Evolutionary conservation across 1,140 invertebrate genomes (phyloP).

Genomic region (Phymastichus coffea): DNA sequence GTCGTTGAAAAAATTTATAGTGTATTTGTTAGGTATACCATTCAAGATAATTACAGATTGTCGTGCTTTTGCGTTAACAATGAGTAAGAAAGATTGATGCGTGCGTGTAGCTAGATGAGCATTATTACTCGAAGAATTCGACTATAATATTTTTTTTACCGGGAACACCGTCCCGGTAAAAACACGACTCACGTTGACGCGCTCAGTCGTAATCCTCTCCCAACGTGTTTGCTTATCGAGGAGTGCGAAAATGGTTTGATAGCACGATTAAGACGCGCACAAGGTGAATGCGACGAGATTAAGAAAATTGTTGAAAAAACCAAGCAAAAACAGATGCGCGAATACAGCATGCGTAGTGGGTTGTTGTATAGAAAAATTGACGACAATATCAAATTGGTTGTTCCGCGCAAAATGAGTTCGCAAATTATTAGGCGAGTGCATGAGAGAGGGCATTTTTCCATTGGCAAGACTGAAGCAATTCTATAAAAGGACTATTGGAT

Average conservation of each 20-base stretch:
- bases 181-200: slow-evolving; percentile 39
- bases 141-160: slow-evolving; percentile 35
- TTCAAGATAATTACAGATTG: not conserved
- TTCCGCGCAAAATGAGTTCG: not conserved
- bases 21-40: not conserved
- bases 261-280: too few relatives aligned
- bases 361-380: slow-evolving; percentile 14
- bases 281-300: too few relatives aligned
- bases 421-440: slow-evolving; percentile 7
- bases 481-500: slow-evolving; percentile 24
- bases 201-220: too few relatives aligned
- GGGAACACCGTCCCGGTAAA: slow-evolving; percentile 27
- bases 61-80: not conserved
- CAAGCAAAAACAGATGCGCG: not conserved
- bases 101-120: not conserved
- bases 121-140: not conserved
- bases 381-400: slow-evolving; percentile 1
- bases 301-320: not conserved
- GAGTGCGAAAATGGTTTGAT: too few relatives aligned
- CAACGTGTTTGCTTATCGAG: too few relatives aligned
- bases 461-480: slow-evolving; percentile 13
- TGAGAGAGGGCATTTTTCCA: slow-evolving; percentile 16
- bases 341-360: not conserved
- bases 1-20: not conserved
- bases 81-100: not conserved